A percentile compares a stretch with the other conserved stretches of the same genome.
Evolutionary conservation across 2,888 invertebrate genomes (phyloP).

Genomic region (Zygothrica quintamaculata): DNA sequence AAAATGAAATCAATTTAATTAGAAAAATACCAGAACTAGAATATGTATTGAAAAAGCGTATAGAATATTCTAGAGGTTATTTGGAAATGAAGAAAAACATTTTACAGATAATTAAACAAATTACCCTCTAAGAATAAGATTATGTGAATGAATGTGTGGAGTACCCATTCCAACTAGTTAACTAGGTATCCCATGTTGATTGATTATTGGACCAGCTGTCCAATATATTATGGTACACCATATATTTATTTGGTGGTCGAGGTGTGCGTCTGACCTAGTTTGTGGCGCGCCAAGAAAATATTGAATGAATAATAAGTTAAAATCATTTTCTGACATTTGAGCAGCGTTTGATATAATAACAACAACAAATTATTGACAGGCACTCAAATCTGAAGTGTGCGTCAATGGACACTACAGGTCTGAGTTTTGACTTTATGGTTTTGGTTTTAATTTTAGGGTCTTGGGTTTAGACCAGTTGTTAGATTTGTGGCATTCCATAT

Average conservation of each 20-base stretch:
- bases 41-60: neutral
- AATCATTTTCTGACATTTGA: slow-evolving; percentile 60
- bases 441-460: slow-evolving; percentile 2
- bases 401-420: slow-evolving; percentile 50
- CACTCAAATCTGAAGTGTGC: slow-evolving; percentile 68
- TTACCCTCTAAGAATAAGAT: slow-evolving; percentile 21
- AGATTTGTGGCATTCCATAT: slow-evolving; percentile 14
- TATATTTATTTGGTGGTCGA: slow-evolving; percentile 28
- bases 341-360: slow-evolving; percentile 51
- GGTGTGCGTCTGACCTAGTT: slow-evolving; percentile 62
- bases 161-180: slow-evolving; percentile 26
- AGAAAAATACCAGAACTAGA: too few relatives aligned
- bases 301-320: slow-evolving; percentile 68
- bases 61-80: neutral
- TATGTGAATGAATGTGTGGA: neutral
- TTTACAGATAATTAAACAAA: slow-evolving; percentile 56
- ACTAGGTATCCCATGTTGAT: slow-evolving; percentile 67
- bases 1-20: slow-evolving; percentile 6
- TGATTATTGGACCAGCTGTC: slow-evolving; percentile 48
- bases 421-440: slow-evolving; percentile 15
- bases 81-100: slow-evolving; percentile 15
- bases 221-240: slow-evolving; percentile 10
- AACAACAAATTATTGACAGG: slow-evolving; percentile 64
- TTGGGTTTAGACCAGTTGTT: slow-evolving; percentile 44
- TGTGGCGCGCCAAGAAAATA: slow-evolving; percentile 57